phyloP scores from a whole-genome alignment of 1,140 invertebrate genomes.

The Thaumetopoea pityocampa region DNA sequence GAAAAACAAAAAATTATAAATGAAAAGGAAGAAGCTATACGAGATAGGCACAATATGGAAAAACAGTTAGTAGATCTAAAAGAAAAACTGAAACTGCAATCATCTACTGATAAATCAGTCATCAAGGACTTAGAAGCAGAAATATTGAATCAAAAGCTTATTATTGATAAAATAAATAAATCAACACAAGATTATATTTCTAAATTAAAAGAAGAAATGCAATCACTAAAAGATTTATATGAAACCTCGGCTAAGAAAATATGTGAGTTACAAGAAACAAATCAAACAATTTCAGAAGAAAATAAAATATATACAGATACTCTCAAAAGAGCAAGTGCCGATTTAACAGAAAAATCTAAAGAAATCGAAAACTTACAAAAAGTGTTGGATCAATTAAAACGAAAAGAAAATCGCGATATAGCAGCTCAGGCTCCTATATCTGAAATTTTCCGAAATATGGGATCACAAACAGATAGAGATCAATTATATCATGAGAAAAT shows the following conservation, averaged over 20 bases:
- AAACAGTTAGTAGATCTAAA: conserved; percentile 41
- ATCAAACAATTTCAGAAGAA: conserved; percentile 20
- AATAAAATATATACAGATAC: conserved; percentile 23
- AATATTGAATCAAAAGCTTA: conserved; percentile 53
- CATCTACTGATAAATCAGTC: conserved; percentile 32
- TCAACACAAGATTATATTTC: conserved; percentile 37
- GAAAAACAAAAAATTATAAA: conserved; percentile 56
- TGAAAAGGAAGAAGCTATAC: conserved; percentile 54
- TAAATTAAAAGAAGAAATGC: conserved; percentile 47
- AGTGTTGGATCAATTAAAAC: conserved; percentile 29
- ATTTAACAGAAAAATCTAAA: conserved; percentile 34
- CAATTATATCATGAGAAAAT: neutral
- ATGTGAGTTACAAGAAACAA: conserved; percentile 34
- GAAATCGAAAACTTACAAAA: conserved; percentile 33
- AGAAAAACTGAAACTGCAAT: conserved; percentile 38
- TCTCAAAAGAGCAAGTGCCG: conserved; percentile 25
- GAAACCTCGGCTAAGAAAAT: conserved; percentile 34
- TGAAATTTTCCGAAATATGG: neutral
- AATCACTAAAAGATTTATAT: conserved; percentile 40
- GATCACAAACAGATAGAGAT: conserved; percentile 11
- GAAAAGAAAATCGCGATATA: conserved; percentile 17
- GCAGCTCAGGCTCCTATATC: conserved; percentile 6
- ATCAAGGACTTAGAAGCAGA: conserved; percentile 52
- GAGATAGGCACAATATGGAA: conserved; percentile 37
- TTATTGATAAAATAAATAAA: conserved; percentile 49